phyloP scores from a whole-genome alignment of 2,797 vertebrate genomes.

The Vespertilio murinus region DNA sequence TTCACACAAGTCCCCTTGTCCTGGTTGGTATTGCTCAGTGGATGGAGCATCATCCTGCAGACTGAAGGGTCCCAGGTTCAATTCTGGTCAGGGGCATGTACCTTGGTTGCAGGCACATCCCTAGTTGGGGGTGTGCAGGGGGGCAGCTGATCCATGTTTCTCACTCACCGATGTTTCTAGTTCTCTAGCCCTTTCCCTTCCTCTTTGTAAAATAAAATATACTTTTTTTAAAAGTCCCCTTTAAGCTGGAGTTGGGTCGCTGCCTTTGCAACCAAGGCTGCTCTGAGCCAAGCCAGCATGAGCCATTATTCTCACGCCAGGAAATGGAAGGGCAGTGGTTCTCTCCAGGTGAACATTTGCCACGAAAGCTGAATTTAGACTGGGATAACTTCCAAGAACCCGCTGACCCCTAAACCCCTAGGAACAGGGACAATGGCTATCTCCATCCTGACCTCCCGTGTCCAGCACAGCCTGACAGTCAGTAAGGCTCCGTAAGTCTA shows the following conservation, averaged over 20 bases:
- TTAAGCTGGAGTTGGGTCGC: neutral
- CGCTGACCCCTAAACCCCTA: neutral
- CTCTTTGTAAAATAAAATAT: no score
- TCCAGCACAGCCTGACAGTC: rapidly evolving
- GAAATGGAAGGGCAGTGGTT: rapidly evolving
- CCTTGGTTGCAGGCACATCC: no score
- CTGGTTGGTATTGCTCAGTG: no score
- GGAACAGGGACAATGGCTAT: neutral
- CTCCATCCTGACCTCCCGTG: rapidly evolving
- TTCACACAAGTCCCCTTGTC: neutral
- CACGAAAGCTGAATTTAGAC: neutral
- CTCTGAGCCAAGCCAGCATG: neutral
- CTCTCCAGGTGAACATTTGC: neutral
- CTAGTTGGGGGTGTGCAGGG: no score
- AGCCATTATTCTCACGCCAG: neutral
- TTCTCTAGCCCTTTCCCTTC: no score
- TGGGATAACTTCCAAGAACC: neutral
- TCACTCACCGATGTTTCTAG: no score
- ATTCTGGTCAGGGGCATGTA: no score
- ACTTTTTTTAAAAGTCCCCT: no score
- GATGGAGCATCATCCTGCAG: no score
- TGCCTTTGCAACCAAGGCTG: neutral
- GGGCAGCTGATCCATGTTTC: no score
- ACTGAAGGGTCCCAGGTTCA: no score
- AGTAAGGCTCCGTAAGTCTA: neutral